phyloP scores from a whole-genome alignment of 2,113 vertebrate species.

The Mandrillus leucophaeus region DNA sequence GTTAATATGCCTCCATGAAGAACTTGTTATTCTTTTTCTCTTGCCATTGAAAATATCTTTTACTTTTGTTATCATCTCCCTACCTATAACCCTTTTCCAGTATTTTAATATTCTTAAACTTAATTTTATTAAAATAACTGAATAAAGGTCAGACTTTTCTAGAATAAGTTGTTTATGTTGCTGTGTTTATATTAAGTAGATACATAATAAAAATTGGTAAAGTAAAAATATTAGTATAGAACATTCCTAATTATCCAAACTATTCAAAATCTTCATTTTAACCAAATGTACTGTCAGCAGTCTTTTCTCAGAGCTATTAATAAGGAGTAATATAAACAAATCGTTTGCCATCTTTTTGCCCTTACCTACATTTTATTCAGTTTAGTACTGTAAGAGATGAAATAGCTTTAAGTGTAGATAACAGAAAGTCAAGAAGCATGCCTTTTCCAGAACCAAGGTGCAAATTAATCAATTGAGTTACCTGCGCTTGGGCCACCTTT shows the following conservation, averaged over 20 bases:
- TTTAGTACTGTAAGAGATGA: neutral
- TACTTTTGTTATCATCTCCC: neutral
- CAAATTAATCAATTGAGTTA: neutral
- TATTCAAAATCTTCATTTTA: constrained; percentile 29
- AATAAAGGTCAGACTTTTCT: neutral
- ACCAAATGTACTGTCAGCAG: neutral
- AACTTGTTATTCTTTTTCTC: constrained; percentile 20
- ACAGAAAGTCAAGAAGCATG: neutral
- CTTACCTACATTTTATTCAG: neutral
- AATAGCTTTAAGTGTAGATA: neutral
- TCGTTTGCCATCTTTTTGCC: neutral
- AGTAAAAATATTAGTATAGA: neutral
- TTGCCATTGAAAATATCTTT: neutral
- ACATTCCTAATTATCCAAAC: constrained; percentile 9
- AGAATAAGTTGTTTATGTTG: neutral
- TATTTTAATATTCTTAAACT: constrained; percentile 29
- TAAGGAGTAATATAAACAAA: neutral
- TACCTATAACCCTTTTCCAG: neutral
- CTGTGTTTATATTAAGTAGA: neutral
- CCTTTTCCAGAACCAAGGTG: neutral
- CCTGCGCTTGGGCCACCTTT: neutral
- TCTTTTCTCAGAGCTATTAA: neutral
- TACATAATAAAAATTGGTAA: constrained; percentile 15
- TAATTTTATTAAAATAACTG: constrained; percentile 38
- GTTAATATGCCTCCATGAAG: neutral